Conservation (phyloP, 2,797 vertebrate species). For the Setipinna tenuifilis region DNA sequence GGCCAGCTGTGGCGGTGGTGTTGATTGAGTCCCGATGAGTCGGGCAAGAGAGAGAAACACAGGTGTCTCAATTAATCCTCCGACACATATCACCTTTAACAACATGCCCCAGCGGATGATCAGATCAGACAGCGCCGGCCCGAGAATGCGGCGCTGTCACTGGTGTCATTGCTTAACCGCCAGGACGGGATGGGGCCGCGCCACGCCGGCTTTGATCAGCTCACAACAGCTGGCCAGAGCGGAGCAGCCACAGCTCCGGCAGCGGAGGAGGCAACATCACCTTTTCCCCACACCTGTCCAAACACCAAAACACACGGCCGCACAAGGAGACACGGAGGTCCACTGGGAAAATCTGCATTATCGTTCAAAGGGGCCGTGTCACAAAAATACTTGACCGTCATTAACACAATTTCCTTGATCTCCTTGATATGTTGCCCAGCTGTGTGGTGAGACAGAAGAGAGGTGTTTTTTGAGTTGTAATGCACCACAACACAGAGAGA, state of each 20-base stretch:
- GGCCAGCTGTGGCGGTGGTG: conserved; percentile 66
- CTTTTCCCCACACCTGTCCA: conserved; percentile 27
- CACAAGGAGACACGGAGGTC: conserved; percentile 24
- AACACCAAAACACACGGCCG: conserved; percentile 28
- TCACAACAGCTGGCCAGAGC: conserved; percentile 65
- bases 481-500: too few species aligned
- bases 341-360: background rate
- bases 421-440: background rate
- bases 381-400: background rate
- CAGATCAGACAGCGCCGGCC: conserved; percentile 53
- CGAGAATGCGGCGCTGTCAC: conserved; percentile 64
- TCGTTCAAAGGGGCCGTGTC: background rate
- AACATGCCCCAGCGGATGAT: conserved; percentile 57
- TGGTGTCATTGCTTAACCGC: background rate
- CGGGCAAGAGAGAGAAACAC: conserved; percentile 70
- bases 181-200: conserved; percentile 22
- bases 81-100: conserved; percentile 63
- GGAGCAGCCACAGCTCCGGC: conserved; percentile 41
- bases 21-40: conserved; percentile 72
- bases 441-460: background rate
- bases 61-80: conserved; percentile 79
- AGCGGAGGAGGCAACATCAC: conserved; percentile 35
- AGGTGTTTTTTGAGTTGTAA: background rate
- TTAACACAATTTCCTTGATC: background rate
- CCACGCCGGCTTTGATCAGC: conserved; percentile 72